Evolutionary conservation across 2,113 vertebrate species (phyloP).

Genomic region (Notarius lentiginosus): DNA sequence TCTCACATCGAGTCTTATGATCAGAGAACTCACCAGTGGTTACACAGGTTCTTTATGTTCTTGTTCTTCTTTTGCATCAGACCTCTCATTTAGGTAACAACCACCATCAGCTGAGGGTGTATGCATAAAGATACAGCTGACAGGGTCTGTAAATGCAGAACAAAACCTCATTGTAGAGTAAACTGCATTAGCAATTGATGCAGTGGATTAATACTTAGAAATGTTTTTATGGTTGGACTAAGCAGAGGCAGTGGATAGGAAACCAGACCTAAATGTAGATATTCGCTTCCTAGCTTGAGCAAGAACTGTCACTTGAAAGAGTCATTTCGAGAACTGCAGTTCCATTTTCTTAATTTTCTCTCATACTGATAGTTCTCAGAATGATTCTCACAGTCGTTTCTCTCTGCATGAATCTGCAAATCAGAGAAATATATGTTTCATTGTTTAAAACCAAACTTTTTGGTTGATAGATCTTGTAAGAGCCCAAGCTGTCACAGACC

Average conservation of each 20-base stretch:
- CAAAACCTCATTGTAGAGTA: neutral
- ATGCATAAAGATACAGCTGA: neutral
- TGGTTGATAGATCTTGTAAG: neutral
- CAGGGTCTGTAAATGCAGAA: neutral
- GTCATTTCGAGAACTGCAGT: slow-evolving; percentile 27
- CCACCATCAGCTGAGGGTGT: neutral
- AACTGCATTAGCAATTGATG: neutral
- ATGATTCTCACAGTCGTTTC: neutral
- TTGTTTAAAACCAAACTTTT: slow-evolving; percentile 1
- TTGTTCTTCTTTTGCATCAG: slow-evolving; percentile 42
- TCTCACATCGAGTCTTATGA: slow-evolving; percentile 41
- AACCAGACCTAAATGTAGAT: neutral
- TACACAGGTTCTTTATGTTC: slow-evolving; percentile 19
- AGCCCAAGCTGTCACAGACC: neutral
- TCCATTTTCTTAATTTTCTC: neutral
- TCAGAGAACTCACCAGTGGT: slow-evolving; percentile 28
- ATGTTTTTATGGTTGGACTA: neutral
- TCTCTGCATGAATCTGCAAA: neutral
- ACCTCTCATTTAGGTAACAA: neutral
- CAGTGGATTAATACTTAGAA: neutral
- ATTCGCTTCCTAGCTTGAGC: neutral
- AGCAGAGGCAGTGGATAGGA: neutral
- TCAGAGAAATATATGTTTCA: neutral
- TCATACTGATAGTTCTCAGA: neutral
- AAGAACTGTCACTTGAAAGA: neutral